Percentiles rank a stretch among this genome's conserved stretches.
phyloP scores from a whole-genome alignment of 2,797 vertebrate genomes.

The Chelon labrosus region DNA sequence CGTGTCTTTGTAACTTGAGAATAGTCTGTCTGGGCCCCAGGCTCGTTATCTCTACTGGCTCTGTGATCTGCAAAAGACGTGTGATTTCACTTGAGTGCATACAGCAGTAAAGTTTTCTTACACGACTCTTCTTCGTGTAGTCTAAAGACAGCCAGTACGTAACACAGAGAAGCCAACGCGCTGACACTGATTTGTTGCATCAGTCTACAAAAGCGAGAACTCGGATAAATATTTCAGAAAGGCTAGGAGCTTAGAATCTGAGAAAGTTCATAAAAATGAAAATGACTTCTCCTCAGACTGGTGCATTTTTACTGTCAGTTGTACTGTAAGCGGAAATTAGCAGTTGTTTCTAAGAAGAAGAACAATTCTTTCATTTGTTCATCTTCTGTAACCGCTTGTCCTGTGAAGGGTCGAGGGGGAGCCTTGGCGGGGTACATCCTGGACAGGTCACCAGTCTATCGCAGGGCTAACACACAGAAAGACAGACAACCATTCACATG shows the following conservation, averaged over 20 bases:
- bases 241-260: constrained; percentile 10
- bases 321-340: too few relatives aligned
- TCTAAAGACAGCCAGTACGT: constrained; percentile 2
- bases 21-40: constrained; percentile 31
- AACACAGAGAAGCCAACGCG: neutral
- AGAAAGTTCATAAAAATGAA: constrained; percentile 7
- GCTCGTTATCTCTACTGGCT: constrained; percentile 1
- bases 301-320: neutral
- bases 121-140: neutral
- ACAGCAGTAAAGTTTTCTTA: constrained; percentile 14
- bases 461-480: too few relatives aligned
- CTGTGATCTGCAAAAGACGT: constrained; percentile 23
- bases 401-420: too few relatives aligned
- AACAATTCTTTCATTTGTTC: neutral
- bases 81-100: constrained; percentile 32
- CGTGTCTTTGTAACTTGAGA: constrained; percentile 47
- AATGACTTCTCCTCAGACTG: neutral
- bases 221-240: constrained; percentile 41
- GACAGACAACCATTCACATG: too few relatives aligned
- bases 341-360: neutral
- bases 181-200: constrained; percentile 23
- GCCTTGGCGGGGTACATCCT: too few relatives aligned
- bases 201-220: constrained; percentile 34
- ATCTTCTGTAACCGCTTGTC: too few relatives aligned
- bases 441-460: too few relatives aligned